phyloP scores from a whole-genome alignment of 2,888 invertebrate species.

The Ormyrus labotus region DNA sequence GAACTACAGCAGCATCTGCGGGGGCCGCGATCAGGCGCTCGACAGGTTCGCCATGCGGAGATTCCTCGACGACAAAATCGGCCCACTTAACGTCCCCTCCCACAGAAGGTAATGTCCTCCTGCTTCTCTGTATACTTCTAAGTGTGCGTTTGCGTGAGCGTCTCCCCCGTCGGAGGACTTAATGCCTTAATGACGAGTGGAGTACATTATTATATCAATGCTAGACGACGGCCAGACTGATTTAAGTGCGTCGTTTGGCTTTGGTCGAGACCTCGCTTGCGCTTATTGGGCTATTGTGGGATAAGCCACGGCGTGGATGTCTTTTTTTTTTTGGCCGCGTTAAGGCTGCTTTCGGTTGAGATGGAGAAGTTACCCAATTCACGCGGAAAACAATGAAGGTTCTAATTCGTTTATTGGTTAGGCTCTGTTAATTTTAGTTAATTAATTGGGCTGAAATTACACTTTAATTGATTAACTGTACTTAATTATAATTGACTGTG shows the following conservation, averaged over 20 bases:
- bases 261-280: conserved; percentile 29
- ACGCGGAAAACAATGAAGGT: too few species aligned
- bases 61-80: conserved; percentile 90
- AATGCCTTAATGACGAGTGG: conserved; percentile 15
- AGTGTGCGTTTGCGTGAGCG: not conserved
- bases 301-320: not conserved
- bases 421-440: too few species aligned
- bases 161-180: conserved; percentile 17
- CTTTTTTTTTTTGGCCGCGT: too few species aligned
- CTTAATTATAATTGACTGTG: not conserved
- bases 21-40: conserved; percentile 86
- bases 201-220: conserved; percentile 41
- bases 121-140: conserved; percentile 7
- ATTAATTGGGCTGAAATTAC: not conserved
- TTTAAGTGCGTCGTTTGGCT: conserved; percentile 28
- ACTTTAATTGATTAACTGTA: conserved; percentile 10
- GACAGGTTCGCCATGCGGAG: conserved; percentile 95
- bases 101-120: conserved; percentile 81
- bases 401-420: too few species aligned
- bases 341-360: too few species aligned
- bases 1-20: conserved; percentile 96
- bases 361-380: too few species aligned
- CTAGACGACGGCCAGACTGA: conserved; percentile 23
- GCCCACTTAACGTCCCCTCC: conserved; percentile 84
- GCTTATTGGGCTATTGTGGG: conserved; percentile 31